Evolutionary conservation across 2,113 vertebrate genomes (phyloP).

Genomic region (Lichenostomus cassidix): DNA sequence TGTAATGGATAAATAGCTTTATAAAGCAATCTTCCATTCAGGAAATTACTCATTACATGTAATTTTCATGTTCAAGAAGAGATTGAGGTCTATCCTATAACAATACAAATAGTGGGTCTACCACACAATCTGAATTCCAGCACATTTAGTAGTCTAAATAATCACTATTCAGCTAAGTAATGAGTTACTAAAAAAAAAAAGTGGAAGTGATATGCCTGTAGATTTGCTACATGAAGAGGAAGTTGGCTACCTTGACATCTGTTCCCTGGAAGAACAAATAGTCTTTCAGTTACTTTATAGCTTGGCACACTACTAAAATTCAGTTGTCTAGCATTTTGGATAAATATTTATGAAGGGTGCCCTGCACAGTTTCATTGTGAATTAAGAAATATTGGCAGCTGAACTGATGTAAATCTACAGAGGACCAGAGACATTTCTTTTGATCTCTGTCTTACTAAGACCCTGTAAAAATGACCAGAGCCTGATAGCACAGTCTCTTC

Average conservation of each 20-base stretch:
- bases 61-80: slow-evolving; percentile 57
- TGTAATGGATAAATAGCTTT: slow-evolving; percentile 55
- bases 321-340: slow-evolving; percentile 56
- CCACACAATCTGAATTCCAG: slow-evolving; percentile 3
- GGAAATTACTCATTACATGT: slow-evolving; percentile 59
- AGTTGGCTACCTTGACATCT: slow-evolving; percentile 33
- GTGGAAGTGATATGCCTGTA: background rate
- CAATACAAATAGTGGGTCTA: slow-evolving; percentile 33
- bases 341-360: slow-evolving; percentile 72
- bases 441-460: slow-evolving; percentile 74
- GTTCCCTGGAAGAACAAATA: slow-evolving; percentile 62
- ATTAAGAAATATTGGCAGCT: slow-evolving; percentile 76
- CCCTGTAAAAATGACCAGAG: slow-evolving; percentile 73
- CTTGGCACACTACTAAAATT: slow-evolving; percentile 65
- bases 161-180: background rate
- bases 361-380: slow-evolving; percentile 68
- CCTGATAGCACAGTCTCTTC: slow-evolving; percentile 63
- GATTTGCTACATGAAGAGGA: background rate
- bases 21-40: slow-evolving; percentile 40
- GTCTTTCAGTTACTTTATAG: slow-evolving; percentile 60
- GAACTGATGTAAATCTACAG: slow-evolving; percentile 76
- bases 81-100: slow-evolving; percentile 31
- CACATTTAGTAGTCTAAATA: slow-evolving; percentile 40
- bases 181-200: background rate
- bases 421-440: slow-evolving; percentile 74